These are phyloP conservation scores for Drosophila novamexicana DNA, from an alignment of 1,140 invertebrate genomes.

Conservation along the genomic window DNA sequence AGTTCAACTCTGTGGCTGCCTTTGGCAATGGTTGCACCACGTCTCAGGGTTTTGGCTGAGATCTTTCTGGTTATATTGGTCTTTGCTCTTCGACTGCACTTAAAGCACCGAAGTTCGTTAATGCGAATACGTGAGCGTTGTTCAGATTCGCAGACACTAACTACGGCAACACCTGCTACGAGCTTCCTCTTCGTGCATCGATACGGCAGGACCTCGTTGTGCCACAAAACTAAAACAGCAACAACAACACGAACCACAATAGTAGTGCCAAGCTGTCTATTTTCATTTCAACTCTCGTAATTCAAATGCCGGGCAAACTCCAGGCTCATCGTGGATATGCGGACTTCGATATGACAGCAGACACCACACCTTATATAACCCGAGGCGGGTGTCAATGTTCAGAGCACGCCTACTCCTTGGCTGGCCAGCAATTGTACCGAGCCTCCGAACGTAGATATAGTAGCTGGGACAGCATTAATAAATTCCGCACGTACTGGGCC, in stretches of 20 bases:
- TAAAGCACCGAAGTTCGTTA: conserved; percentile 78
- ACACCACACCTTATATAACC: conserved; percentile 63
- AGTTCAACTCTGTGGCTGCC: conserved; percentile 35
- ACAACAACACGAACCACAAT: conserved; percentile 30
- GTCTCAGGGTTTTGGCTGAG: conserved; percentile 4
- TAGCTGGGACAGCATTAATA: conserved; percentile 64
- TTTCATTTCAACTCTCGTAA: conserved; percentile 55
- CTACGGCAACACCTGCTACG: conserved; percentile 10
- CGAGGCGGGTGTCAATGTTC: conserved; percentile 39
- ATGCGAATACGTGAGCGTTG: conserved; percentile 76
- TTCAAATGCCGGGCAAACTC: conserved; percentile 46
- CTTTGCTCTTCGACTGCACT: conserved; percentile 73
- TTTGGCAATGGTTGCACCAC: background rate
- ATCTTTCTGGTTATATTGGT: conserved; percentile 25
- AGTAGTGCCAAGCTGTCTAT: conserved; percentile 36
- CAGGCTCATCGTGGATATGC: conserved; percentile 62
- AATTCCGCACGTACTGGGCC: conserved; percentile 79
- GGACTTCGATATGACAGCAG: conserved; percentile 65
- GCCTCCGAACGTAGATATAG: conserved; percentile 2
- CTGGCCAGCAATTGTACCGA: conserved; percentile 11
- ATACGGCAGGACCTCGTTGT: conserved; percentile 10
- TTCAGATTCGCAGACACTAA: conserved; percentile 49
- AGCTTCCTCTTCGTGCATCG: conserved; percentile 9
- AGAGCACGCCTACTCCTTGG: conserved; percentile 30
- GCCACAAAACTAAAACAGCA: conserved; percentile 36